Conservation (phyloP, 2,888 invertebrate species). For the Tipula helvola region DNA sequence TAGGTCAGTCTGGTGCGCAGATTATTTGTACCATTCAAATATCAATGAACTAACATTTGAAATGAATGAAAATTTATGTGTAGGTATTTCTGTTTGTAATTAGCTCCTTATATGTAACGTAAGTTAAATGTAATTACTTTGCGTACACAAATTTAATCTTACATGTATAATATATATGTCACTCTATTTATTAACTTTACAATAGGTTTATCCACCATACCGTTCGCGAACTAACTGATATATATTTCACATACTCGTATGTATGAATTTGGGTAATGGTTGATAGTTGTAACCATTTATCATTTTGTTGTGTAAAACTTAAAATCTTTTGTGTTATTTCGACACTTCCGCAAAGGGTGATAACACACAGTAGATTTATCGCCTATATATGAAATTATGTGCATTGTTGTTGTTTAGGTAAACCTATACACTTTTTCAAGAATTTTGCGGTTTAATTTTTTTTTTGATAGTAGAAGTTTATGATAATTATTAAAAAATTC, state of each 20-base stretch:
- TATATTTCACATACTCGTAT: not conserved
- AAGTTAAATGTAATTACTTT: not conserved
- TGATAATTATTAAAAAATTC: no score
- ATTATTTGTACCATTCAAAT: not conserved
- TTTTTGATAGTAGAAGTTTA: no score
- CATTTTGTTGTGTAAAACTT: not conserved
- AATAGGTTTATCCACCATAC: not conserved
- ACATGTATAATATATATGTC: not conserved
- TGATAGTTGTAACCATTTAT: not conserved
- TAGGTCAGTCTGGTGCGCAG: not conserved
- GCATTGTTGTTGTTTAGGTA: not conserved
- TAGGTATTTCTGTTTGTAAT: not conserved
- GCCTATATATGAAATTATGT: not conserved
- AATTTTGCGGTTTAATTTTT: not conserved
- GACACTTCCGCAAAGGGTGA: slow-evolving; percentile 4
- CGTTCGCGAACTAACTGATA: not conserved
- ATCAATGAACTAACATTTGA: not conserved
- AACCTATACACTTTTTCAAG: not conserved
- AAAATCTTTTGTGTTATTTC: not conserved
- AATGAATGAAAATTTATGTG: not conserved
- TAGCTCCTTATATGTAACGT: not conserved
- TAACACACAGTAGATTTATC: not conserved
- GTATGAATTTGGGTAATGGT: not conserved
- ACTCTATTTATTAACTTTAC: not conserved
- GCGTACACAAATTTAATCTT: not conserved